phyloP scores from a whole-genome alignment of 1,140 invertebrate species.

The Drosophila littoralis region DNA sequence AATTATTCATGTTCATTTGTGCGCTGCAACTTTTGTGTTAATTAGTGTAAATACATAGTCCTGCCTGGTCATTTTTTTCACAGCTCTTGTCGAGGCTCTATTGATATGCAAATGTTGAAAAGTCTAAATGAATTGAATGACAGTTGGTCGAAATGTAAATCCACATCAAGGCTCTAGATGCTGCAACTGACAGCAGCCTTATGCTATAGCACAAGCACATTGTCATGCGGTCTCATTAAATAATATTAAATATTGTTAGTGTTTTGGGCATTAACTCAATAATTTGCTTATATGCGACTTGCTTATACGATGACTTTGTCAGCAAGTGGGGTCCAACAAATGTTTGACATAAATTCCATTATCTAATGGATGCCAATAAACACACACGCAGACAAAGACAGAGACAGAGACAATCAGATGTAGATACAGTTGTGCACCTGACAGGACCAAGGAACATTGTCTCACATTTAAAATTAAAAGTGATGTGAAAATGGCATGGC shows the following conservation, averaged over 20 bases:
- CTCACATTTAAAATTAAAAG: constrained; percentile 72
- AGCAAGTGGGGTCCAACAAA: constrained; percentile 41
- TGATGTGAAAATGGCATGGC: constrained; percentile 53
- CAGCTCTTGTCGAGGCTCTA: constrained; percentile 11
- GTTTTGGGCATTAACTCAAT: constrained; percentile 17
- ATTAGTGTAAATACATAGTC: constrained; percentile 59
- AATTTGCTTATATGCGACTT: constrained; percentile 6
- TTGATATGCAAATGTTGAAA: constrained; percentile 40
- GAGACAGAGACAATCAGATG: constrained; percentile 31
- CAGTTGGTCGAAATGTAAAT: constrained; percentile 39
- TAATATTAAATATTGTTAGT: constrained; percentile 26
- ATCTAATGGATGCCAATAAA: constrained; percentile 81
- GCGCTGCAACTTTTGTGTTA: constrained; percentile 60
- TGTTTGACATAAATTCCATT: constrained; percentile 73
- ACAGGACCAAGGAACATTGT: constrained; percentile 70
- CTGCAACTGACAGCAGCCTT: not conserved
- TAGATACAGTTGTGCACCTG: constrained; percentile 63
- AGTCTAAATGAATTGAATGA: constrained; percentile 37
- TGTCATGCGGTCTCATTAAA: not conserved
- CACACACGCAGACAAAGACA: not conserved
- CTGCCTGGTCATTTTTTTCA: constrained; percentile 22
- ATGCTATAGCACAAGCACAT: not conserved
- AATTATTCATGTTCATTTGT: constrained; percentile 61
- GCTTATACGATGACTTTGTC: constrained; percentile 8
- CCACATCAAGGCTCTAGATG: constrained; percentile 4